Base-by-base conservation (phyloP, 64 coral and sea anemone genomes). In the Montipora capricornis region DNA sequence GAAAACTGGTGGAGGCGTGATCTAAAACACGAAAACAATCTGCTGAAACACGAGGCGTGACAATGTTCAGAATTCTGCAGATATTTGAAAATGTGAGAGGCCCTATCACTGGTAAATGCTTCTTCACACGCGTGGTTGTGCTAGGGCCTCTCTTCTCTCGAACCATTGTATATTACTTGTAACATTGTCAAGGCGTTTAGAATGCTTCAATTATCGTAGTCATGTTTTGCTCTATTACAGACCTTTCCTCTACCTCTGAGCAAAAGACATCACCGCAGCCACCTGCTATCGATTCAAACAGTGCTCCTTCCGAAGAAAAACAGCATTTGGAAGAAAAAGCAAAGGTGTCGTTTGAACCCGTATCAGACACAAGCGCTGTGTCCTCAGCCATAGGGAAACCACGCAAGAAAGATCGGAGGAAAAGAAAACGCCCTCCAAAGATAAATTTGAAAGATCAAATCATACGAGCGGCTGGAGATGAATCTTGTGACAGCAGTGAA, bases 401-500 rank as follows among this genome's bases (percentile, higher is more conserved):
- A 47, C 20, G 70, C 79, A 62, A 88, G 70, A 67, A 49, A 20
- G 60, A 84, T 67, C 55, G 91, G 50, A 76, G 75, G 6, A 82
- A 74, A 77, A 52, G 80, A 20, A 93, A 93, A 66, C 84, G 77
- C 76, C 44, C 66, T 4, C 82, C 51, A 3, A 79, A 87, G 59
- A 87, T 80, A 44, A 49, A 55, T 1, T 50, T 90, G 37, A 81
- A 87, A 6, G 91, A 88, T 75, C 12, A 88, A 78, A 80, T 93
- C 3, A 81, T 79, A 49, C 44, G 91, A 19, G 76, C 83, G 0
- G 91, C 91, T 9, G 91, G 91, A 8, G 83, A 93, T 61, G 91
- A 93, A 14, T 93, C 91, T 37, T 73, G 48, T 4, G 91, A 88
- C 14, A 93, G 91, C 47, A 85, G 82, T 71, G 91, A 93, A 19